Percentiles rank a stretch among this genome's conserved stretches.
These are phyloP conservation scores for Strongylocentrotus purpuratus DNA, from an alignment of 35 echinoderm and acorn worm species.

Conservation along the genomic window DNA sequence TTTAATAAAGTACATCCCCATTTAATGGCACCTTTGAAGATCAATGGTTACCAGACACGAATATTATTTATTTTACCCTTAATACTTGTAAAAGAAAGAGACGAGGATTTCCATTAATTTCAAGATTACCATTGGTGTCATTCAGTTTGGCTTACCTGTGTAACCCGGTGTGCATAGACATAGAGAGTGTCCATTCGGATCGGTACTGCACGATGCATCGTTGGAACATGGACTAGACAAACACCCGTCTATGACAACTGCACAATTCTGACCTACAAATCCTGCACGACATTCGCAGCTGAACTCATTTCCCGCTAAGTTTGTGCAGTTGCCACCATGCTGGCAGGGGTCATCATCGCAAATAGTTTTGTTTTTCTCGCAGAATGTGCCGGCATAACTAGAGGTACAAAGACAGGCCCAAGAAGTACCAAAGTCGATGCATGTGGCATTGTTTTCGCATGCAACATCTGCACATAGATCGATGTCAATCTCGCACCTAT, in stretches of 20 bases:
- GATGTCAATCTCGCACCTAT: conserved; percentile 40
- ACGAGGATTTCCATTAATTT: too few species aligned
- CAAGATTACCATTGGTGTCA: too few species aligned
- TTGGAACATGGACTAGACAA: conserved; percentile 27
- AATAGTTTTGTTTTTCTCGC: background rate
- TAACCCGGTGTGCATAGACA: conserved; percentile 34
- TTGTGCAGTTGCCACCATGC: conserved; percentile 4
- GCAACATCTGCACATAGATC: conserved; percentile 36
- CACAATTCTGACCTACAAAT: conserved; percentile 47
- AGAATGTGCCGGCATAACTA: conserved; percentile 1
- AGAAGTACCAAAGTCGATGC: background rate
- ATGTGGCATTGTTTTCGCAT: conserved; percentile 39
- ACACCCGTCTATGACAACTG: conserved; percentile 37
- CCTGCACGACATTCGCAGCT: conserved; percentile 44
- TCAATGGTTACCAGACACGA: too few species aligned
- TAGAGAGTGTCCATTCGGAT: background rate
- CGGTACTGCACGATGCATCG: conserved; percentile 27
- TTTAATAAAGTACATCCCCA: too few species aligned
- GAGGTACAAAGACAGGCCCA: background rate
- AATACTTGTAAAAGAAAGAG: too few species aligned
- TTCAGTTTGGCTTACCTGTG: conserved; percentile 14
- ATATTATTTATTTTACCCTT: too few species aligned
- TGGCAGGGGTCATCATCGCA: background rate
- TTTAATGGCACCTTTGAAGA: too few species aligned
- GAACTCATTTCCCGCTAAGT: background rate